Conservation (phyloP, 1,140 invertebrate genomes). For the Leptinotarsa defecta region DNA sequence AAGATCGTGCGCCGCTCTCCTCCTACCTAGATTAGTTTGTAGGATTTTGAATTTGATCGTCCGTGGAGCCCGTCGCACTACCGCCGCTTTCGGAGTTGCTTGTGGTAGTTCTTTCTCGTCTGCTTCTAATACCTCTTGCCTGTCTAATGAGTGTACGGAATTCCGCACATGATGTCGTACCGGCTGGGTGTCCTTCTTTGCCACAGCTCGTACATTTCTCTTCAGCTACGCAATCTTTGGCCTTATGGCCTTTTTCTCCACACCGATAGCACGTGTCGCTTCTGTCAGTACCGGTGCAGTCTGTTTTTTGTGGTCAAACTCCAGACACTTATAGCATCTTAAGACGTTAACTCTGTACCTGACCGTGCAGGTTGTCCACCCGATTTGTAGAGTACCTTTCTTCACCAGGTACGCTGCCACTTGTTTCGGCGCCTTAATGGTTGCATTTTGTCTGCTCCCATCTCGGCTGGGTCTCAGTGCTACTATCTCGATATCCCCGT, state of each 20-base stretch:
- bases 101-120: no score
- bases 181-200: constrained; percentile 20
- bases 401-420: not conserved
- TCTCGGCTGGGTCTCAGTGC: not conserved
- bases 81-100: not conserved
- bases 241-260: constrained; percentile 17
- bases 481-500: not conserved
- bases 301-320: constrained; percentile 22
- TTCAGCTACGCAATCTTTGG: constrained; percentile 13
- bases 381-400: constrained; percentile 3
- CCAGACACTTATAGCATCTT: constrained; percentile 29
- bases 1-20: not conserved
- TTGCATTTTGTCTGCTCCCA: constrained; percentile 1
- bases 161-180: constrained; percentile 19
- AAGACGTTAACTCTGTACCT: not conserved
- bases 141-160: constrained; percentile 19
- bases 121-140: not conserved
- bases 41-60: not conserved
- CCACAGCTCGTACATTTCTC: constrained; percentile 16
- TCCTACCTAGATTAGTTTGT: not conserved
- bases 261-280: constrained; percentile 17
- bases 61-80: no score
- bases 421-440: not conserved
- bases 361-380: constrained; percentile 1
- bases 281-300: constrained; percentile 18